phyloP scores from a whole-genome alignment of 1,140 invertebrate genomes.

The Bemisia tabaci region DNA sequence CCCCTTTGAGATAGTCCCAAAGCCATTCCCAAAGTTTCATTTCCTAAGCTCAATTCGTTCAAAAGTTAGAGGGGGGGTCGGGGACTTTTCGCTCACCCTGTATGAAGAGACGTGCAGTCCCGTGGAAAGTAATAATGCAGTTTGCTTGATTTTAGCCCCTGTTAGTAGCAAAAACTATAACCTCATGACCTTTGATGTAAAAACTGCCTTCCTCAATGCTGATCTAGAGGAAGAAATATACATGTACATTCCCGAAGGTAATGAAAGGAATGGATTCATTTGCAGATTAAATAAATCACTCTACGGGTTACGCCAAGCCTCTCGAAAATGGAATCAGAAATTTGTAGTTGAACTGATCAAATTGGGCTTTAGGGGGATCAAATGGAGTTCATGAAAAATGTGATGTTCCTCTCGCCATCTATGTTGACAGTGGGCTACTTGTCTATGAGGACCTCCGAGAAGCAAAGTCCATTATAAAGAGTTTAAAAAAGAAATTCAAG shows the following conservation, averaged over 20 bases:
- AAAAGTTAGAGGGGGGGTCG: too few relatives aligned
- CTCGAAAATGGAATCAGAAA: constrained; percentile 26
- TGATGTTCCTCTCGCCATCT: too few relatives aligned
- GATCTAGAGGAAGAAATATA: constrained; percentile 27
- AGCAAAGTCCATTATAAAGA: too few relatives aligned
- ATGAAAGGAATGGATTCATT: constrained; percentile 15
- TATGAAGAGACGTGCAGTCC: constrained; percentile 29
- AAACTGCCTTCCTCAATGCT: constrained; percentile 26
- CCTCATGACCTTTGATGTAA: constrained; percentile 27
- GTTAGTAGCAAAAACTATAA: constrained; percentile 23
- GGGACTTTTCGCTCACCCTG: too few relatives aligned
- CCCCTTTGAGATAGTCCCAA: too few relatives aligned
- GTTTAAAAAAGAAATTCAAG: too few relatives aligned
- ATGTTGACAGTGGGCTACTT: too few relatives aligned
- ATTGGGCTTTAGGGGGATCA: too few relatives aligned
- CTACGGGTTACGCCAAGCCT: constrained; percentile 27
- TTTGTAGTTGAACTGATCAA: constrained; percentile 14
- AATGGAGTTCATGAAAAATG: too few relatives aligned
- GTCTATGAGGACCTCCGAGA: too few relatives aligned
- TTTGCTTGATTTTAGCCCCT: constrained; percentile 29
- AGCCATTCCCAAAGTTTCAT: too few relatives aligned
- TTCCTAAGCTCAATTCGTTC: too few relatives aligned
- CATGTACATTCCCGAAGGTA: constrained; percentile 27
- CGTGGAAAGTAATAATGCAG: constrained; percentile 24
- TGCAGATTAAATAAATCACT: constrained; percentile 25